Percentiles rank a stretch among this genome's conserved stretches.
Conservation (phyloP, 2,113 vertebrate genomes). For the Sturnira hondurensis region DNA sequence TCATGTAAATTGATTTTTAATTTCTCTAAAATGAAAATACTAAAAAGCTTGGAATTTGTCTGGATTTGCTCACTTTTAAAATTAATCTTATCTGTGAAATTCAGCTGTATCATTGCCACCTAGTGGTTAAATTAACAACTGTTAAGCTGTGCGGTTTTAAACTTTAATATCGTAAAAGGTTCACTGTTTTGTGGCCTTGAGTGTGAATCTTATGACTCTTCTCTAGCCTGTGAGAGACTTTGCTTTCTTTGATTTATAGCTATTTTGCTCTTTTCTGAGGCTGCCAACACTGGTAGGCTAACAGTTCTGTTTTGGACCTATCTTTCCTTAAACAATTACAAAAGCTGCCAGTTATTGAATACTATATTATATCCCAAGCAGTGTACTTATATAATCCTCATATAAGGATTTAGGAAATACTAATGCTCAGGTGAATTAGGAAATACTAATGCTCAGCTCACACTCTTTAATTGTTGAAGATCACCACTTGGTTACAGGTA, state of each 20-base stretch:
- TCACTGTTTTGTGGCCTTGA: not conserved
- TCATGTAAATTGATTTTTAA: not conserved
- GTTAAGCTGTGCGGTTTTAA: conserved; percentile 38
- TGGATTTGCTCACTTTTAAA: conserved; percentile 39
- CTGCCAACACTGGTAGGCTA: not conserved
- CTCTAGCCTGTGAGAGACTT: not conserved
- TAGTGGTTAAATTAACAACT: conserved; percentile 49
- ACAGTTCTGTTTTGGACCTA: not conserved
- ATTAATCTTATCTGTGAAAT: conserved; percentile 23
- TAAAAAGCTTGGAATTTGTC: conserved; percentile 10
- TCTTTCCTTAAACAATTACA: conserved; percentile 7
- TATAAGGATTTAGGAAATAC: too few relatives aligned
- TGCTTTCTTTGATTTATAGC: not conserved
- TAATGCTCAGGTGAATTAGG: not conserved
- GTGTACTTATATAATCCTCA: not conserved
- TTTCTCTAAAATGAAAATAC: conserved; percentile 53
- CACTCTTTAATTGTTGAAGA: conserved; percentile 11
- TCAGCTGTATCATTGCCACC: conserved; percentile 57
- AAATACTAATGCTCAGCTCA: not conserved
- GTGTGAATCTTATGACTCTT: conserved; percentile 15
- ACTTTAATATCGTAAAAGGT: conserved; percentile 1
- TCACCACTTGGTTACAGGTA: not conserved
- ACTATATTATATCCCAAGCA: conserved; percentile 13
- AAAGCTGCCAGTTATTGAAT: not conserved
- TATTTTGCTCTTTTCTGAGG: not conserved